A percentile compares a stretch with the other conserved stretches of the same genome.
Conservation (phyloP, 1,140 invertebrate genomes). For the Drosophila leontia region DNA sequence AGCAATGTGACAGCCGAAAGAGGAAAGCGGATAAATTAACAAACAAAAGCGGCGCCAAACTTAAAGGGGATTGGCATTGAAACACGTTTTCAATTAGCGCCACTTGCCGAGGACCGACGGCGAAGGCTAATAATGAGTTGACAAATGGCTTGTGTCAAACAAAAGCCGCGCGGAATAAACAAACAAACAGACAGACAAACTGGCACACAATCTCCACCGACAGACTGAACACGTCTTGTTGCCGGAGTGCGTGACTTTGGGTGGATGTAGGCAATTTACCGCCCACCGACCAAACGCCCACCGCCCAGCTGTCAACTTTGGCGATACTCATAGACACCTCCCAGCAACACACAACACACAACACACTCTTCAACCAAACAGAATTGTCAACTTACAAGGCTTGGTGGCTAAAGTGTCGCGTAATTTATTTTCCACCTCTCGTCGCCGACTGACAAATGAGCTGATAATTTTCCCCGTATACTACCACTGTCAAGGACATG, state of each 20-base stretch:
- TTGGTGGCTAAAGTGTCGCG: constrained; percentile 52
- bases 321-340: not conserved
- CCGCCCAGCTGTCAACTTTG: constrained; percentile 33
- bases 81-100: constrained; percentile 61
- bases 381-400: constrained; percentile 53
- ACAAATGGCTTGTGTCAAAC: constrained; percentile 56
- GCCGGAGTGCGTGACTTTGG: constrained; percentile 49
- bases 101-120: constrained; percentile 29
- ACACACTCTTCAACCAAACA: constrained; percentile 34
- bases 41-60: constrained; percentile 10
- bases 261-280: constrained; percentile 51
- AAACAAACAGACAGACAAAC: constrained; percentile 34
- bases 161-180: constrained; percentile 46
- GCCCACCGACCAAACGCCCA: constrained; percentile 1
- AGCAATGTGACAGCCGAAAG: constrained; percentile 14
- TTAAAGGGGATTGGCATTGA: constrained; percentile 38
- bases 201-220: constrained; percentile 1
- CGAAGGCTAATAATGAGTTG: constrained; percentile 58
- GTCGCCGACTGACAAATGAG: constrained; percentile 59
- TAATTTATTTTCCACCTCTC: constrained; percentile 63
- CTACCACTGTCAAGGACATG: constrained; percentile 47
- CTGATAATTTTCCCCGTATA: constrained; percentile 53
- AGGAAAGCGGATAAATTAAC: constrained; percentile 2
- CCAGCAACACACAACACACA: not conserved
- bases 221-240: constrained; percentile 50